Evolutionary conservation across 2,797 vertebrate genomes (phyloP).

Genomic region (Lophius americanus): DNA sequence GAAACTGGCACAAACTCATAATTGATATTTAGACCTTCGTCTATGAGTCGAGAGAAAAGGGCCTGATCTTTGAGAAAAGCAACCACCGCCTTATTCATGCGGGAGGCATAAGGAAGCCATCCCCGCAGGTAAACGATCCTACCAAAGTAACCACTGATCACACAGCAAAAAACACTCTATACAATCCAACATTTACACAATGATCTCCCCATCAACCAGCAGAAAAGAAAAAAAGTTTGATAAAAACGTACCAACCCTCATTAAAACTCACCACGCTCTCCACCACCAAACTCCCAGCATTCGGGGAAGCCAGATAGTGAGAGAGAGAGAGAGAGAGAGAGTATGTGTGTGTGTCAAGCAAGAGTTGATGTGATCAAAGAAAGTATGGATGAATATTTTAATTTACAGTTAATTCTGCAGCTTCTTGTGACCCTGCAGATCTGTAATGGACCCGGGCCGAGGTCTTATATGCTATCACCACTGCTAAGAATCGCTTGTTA

Average conservation of each 20-base stretch:
- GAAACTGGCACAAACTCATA: too few relatives aligned
- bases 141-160: neutral
- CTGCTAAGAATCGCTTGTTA: slow-evolving; percentile 25
- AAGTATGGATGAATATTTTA: slow-evolving; percentile 12
- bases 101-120: slow-evolving; percentile 3
- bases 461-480: slow-evolving; percentile 15
- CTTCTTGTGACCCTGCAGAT: slow-evolving; percentile 21
- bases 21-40: too few relatives aligned
- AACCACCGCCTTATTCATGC: too few relatives aligned
- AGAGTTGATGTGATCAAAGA: neutral
- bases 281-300: slow-evolving; percentile 3
- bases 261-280: too few relatives aligned
- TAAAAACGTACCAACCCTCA: too few relatives aligned
- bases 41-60: too few relatives aligned
- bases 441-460: slow-evolving; percentile 7
- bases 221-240: too few relatives aligned
- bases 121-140: slow-evolving; percentile 59
- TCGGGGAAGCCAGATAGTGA: neutral
- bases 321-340: neutral
- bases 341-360: neutral
- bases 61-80: too few relatives aligned
- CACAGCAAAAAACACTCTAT: too few relatives aligned
- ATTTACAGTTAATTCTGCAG: slow-evolving; percentile 27
- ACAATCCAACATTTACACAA: too few relatives aligned
- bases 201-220: too few relatives aligned